Conservation (phyloP, 2,888 invertebrate genomes). For the Ectobius pallidus region DNA sequence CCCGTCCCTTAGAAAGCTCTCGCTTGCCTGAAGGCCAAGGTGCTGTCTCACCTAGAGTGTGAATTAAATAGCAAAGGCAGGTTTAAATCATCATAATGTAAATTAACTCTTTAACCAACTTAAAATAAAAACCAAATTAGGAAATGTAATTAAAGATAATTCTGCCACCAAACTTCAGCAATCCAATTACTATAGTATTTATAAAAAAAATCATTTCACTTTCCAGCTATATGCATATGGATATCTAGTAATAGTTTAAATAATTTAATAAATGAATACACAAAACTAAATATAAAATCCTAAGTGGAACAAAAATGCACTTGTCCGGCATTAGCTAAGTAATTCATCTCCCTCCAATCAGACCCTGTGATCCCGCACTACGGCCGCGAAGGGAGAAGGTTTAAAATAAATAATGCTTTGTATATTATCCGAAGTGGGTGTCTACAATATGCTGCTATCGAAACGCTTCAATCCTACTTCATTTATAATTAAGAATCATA, state of each 20-base stretch:
- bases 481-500: no score
- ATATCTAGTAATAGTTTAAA: constrained; percentile 12
- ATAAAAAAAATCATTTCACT: constrained; percentile 7
- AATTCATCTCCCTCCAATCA: background rate
- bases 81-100: constrained; percentile 19
- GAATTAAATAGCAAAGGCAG: constrained; percentile 32
- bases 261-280: constrained; percentile 1
- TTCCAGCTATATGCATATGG: background rate
- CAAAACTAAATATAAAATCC: background rate
- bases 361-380: constrained; percentile 20
- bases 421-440: background rate
- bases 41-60: constrained; percentile 32
- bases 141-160: constrained; percentile 15
- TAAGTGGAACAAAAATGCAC: constrained; percentile 9
- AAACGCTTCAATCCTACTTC: no score
- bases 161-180: constrained; percentile 20
- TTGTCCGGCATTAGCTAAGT: constrained; percentile 11
- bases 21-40: constrained; percentile 16
- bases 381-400: background rate
- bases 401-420: constrained; percentile 16
- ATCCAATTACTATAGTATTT: background rate
- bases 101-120: constrained; percentile 16
- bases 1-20: constrained; percentile 24
- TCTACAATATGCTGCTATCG: background rate
- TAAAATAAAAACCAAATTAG: constrained; percentile 17